These are phyloP conservation scores for Sycon ciliatum DNA, from an alignment of 37 sponge, comb jelly and placozoan genomes.

Conservation along the genomic window DNA sequence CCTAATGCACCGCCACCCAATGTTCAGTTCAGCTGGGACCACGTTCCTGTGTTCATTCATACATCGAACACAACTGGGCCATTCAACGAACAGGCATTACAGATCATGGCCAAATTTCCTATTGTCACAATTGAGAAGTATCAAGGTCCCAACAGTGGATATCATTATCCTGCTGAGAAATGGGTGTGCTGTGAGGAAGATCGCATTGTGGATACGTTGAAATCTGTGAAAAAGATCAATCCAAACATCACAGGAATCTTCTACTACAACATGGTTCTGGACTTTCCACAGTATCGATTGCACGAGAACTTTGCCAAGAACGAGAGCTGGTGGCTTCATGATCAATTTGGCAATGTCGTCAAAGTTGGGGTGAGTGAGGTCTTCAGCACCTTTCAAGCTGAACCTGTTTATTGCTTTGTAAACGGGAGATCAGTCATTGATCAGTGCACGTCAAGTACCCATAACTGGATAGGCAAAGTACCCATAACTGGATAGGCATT, in stretches of 20 bases:
- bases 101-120: conserved; percentile 26
- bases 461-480: conserved; percentile 10
- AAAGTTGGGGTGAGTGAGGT: too few relatives aligned
- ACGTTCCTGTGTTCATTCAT: conserved; percentile 41
- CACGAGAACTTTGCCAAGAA: neutral
- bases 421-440: too few relatives aligned
- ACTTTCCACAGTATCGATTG: neutral
- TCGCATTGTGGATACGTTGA: neutral
- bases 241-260: neutral
- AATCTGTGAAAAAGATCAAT: neutral
- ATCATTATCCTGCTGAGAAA: too few relatives aligned
- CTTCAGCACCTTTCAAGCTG: too few relatives aligned
- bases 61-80: conserved; percentile 36
- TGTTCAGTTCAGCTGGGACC: conserved; percentile 55
- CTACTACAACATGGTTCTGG: neutral
- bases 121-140: conserved; percentile 48
- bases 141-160: conserved; percentile 14
- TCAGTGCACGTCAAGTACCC: too few relatives aligned
- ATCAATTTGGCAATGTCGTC: too few relatives aligned
- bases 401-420: conserved; percentile 20
- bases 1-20: too few relatives aligned
- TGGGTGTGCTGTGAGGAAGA: conserved; percentile 13
- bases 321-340: neutral
- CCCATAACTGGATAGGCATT: too few relatives aligned
- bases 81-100: conserved; percentile 19